Percentiles rank a stretch among this genome's conserved stretches.
Evolutionary conservation across 2,888 invertebrate species (phyloP).

Genomic region (Orthonychiurus folsomi): DNA sequence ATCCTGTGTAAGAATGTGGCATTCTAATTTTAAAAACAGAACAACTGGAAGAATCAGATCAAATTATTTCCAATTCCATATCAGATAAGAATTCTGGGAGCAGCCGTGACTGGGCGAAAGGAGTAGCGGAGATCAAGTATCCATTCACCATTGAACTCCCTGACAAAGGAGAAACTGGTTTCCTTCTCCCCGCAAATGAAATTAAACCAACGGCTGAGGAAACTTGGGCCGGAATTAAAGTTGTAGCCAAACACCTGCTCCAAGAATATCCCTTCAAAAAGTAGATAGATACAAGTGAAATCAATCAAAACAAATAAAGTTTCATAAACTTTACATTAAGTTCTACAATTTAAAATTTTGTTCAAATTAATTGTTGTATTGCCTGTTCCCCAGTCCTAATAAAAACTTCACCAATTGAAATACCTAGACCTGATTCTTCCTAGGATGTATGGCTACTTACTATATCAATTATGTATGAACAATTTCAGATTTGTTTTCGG

Average conservation of each 20-base stretch:
- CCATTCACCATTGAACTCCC: slow-evolving; percentile 48
- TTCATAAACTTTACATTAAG: too few species aligned
- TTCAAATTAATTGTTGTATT: too few species aligned
- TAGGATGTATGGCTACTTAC: too few species aligned
- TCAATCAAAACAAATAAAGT: too few species aligned
- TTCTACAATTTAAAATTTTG: too few species aligned
- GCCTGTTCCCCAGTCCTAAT: too few species aligned
- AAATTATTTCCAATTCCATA: slow-evolving; percentile 2
- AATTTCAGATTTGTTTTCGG: slow-evolving; percentile 29
- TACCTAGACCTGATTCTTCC: not conserved
- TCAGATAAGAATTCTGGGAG: slow-evolving; percentile 45
- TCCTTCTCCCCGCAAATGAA: slow-evolving; percentile 31
- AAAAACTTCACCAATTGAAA: not conserved
- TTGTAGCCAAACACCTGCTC: slow-evolving; percentile 24
- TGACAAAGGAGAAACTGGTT: slow-evolving; percentile 41
- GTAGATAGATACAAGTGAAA: not conserved
- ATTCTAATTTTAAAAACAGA: too few species aligned
- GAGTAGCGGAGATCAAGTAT: slow-evolving; percentile 45
- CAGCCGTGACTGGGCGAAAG: slow-evolving; percentile 48
- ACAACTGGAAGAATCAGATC: not conserved
- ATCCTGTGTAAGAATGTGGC: slow-evolving; percentile 37
- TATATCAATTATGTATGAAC: too few species aligned
- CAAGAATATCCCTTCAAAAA: slow-evolving; percentile 14
- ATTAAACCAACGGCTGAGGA: slow-evolving; percentile 34
- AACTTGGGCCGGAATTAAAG: slow-evolving; percentile 38